Evolutionary conservation across 1,140 invertebrate species (phyloP).

Genomic region (Pseudobourletiella spinata): DNA sequence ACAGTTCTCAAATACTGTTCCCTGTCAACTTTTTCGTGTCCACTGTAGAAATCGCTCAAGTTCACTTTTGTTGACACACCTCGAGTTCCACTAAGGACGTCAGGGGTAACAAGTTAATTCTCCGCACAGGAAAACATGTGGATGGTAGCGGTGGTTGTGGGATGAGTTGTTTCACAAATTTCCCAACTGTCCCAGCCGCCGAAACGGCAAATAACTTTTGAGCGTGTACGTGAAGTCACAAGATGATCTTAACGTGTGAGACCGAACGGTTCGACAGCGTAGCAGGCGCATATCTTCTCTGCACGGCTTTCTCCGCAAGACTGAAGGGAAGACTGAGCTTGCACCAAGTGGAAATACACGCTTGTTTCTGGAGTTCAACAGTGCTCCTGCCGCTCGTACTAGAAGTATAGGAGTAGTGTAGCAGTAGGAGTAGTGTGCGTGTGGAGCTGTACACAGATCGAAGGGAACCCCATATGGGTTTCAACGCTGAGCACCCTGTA

Average conservation of each 20-base stretch:
- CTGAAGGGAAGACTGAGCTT: neutral
- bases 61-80: too few species aligned
- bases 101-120: neutral
- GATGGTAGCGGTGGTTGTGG: neutral
- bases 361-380: too few species aligned
- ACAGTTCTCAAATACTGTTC: too few species aligned
- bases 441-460: too few species aligned
- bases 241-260: neutral
- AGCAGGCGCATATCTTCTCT: conserved; percentile 2
- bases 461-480: too few species aligned
- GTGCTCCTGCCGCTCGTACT: neutral
- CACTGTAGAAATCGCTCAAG: too few species aligned
- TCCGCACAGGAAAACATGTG: neutral
- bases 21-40: too few species aligned
- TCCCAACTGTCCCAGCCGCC: neutral
- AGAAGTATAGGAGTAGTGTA: neutral
- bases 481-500: too few species aligned
- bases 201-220: neutral
- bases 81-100: neutral
- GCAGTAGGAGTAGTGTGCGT: neutral
- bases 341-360: neutral
- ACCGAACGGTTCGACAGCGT: neutral
- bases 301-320: conserved; percentile 18
- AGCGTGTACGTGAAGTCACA: neutral
- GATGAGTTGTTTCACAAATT: neutral